Conservation (phyloP, 2,113 vertebrate genomes). For the Cynopterus brachyotis region DNA sequence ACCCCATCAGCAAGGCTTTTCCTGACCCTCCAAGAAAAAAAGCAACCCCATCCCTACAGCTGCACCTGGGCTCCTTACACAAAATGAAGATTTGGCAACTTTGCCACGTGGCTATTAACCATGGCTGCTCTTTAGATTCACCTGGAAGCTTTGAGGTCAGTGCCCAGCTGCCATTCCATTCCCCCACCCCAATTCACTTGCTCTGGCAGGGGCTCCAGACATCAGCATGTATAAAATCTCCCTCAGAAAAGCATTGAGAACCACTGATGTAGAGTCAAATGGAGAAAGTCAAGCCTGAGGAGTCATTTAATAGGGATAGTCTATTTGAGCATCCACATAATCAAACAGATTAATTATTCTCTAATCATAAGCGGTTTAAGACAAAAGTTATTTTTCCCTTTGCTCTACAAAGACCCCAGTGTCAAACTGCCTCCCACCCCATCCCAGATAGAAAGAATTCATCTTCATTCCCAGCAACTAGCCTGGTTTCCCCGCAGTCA, state of each 20-base stretch:
- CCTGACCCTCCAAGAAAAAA: neutral
- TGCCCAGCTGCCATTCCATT: neutral
- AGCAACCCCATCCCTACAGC: neutral
- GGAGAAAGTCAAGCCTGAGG: neutral
- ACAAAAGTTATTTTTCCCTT: neutral
- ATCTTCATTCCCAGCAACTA: neutral
- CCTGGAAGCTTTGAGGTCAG: neutral
- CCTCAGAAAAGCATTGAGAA: neutral
- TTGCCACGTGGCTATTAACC: neutral
- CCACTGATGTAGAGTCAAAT: neutral
- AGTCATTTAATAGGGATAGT: neutral
- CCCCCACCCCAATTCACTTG: neutral
- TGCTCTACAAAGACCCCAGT: neutral
- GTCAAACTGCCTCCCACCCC: neutral
- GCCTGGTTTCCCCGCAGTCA: neutral
- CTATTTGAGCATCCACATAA: neutral
- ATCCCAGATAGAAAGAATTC: neutral
- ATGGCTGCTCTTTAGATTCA: neutral
- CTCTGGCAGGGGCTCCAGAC: neutral
- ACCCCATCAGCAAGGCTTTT: neutral
- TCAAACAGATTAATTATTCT: neutral
- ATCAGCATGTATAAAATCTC: neutral
- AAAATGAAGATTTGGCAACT: neutral
- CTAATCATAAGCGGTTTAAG: neutral
- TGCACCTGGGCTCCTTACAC: neutral